Conservation (phyloP, 2,113 vertebrate species). For the Chloebia gouldiae region DNA sequence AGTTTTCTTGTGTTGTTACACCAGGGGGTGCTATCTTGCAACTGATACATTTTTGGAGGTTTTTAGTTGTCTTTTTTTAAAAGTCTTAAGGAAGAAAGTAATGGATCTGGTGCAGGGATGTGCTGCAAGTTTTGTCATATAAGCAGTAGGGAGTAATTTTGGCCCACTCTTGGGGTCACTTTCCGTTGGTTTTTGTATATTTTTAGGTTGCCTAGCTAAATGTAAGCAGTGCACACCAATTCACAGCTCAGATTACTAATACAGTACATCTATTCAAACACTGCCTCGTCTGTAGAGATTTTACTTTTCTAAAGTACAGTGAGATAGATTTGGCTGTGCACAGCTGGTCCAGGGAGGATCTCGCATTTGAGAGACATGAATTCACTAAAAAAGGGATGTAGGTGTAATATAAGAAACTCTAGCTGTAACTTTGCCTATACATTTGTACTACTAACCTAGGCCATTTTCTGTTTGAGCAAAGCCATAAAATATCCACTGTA, state of each 20-base stretch:
- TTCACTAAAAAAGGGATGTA: not conserved
- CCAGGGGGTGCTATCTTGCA: slow-evolving; percentile 50
- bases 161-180: not conserved
- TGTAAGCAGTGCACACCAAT: not conserved
- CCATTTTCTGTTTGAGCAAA: not conserved
- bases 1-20: not conserved
- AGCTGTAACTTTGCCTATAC: not conserved
- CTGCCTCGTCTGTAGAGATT: slow-evolving; percentile 13
- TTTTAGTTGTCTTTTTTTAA: not conserved
- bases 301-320: not conserved
- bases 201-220: slow-evolving; percentile 26
- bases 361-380: not conserved
- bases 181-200: not conserved
- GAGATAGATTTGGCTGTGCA: not conserved
- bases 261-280: not conserved
- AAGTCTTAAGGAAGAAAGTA: not conserved
- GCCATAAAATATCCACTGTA: not conserved
- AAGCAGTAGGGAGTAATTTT: not conserved
- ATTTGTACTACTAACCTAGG: not conserved
- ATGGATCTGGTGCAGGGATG: not conserved
- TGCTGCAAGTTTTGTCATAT: not conserved
- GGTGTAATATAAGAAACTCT: not conserved
- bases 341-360: not conserved
- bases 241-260: not conserved
- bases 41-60: not conserved